Conservation (phyloP, 2,797 vertebrate species). For the Pipistrellus pipistrellus region DNA sequence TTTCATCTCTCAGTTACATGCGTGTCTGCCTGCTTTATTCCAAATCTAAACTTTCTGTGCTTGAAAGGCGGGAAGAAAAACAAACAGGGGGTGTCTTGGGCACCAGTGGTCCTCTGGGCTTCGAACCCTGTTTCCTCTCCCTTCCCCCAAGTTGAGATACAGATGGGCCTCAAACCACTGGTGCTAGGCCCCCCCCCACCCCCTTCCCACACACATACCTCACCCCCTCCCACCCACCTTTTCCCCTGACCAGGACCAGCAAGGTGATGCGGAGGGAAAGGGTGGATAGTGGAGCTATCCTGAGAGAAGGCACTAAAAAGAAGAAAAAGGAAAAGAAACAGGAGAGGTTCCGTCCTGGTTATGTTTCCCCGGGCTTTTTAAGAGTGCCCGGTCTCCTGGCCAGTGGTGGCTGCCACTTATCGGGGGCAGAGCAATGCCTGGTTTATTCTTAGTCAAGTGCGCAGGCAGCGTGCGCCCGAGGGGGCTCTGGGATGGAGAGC, state of each 20-base stretch:
- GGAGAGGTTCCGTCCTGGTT: neutral
- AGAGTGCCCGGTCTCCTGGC: neutral
- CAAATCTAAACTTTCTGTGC: constrained; percentile 16
- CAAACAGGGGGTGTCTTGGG: neutral
- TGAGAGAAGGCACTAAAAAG: neutral
- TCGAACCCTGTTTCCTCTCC: neutral
- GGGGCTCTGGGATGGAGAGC: constrained; percentile 38
- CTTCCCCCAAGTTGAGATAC: neutral
- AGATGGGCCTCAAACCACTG: neutral
- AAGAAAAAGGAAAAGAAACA: neutral
- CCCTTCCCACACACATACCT: too few species aligned
- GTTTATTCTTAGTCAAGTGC: constrained; percentile 67
- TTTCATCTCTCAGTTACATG: neutral
- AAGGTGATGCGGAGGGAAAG: neutral
- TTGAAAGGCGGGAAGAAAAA: neutral
- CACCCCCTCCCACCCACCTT: neutral
- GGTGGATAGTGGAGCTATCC: neutral
- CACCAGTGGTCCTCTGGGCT: neutral
- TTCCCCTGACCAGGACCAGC: neutral
- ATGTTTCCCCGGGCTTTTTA: neutral
- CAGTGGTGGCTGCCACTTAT: neutral
- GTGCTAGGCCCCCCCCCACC: rapidly evolving
- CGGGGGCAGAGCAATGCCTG: constrained; percentile 10
- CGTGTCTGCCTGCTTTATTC: neutral
- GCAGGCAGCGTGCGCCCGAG: neutral